A percentile compares a stretch with the other conserved stretches of the same genome.
These are phyloP conservation scores for Varanus komodoensis DNA, from an alignment of 2,113 vertebrate genomes.

Conservation along the genomic window DNA sequence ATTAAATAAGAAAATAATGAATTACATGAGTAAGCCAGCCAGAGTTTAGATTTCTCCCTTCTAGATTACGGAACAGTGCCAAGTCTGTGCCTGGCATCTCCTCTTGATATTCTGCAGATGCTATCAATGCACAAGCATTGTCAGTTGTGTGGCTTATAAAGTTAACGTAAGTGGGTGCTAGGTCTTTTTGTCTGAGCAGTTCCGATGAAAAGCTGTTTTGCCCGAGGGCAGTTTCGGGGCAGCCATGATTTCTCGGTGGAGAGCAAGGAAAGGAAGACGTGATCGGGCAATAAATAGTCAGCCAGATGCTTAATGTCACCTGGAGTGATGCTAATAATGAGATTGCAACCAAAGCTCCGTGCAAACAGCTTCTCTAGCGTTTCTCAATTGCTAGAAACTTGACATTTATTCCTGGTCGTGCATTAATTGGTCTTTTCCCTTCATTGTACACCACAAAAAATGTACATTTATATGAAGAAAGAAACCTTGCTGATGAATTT, in stretches of 20 bases:
- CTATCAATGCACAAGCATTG: slow-evolving; percentile 26
- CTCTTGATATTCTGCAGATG: slow-evolving; percentile 54
- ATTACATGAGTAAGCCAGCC: slow-evolving; percentile 47
- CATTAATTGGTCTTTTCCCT: neutral
- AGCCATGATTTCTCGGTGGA: neutral
- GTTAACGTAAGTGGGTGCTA: neutral
- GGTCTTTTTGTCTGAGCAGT: slow-evolving; percentile 34
- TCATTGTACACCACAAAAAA: too few relatives aligned
- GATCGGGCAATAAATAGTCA: neutral
- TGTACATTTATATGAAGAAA: neutral
- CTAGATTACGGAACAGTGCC: slow-evolving; percentile 49
- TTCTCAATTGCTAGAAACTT: neutral
- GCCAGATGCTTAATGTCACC: neutral
- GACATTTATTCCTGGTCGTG: neutral
- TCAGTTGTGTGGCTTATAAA: neutral
- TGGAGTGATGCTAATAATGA: neutral
- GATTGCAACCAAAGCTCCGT: neutral
- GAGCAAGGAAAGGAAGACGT: neutral
- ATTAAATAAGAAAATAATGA: slow-evolving; percentile 63
- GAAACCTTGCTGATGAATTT: accelerated
- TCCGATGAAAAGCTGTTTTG: slow-evolving; percentile 22
- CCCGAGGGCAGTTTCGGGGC: slow-evolving; percentile 25
- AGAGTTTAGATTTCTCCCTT: slow-evolving; percentile 46
- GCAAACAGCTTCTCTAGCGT: neutral
- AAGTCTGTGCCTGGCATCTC: slow-evolving; percentile 52